A percentile compares a stretch with the other conserved stretches of the same genome.
Evolutionary conservation across 2,113 vertebrate genomes (phyloP).

Genomic region (Otus sunia): DNA sequence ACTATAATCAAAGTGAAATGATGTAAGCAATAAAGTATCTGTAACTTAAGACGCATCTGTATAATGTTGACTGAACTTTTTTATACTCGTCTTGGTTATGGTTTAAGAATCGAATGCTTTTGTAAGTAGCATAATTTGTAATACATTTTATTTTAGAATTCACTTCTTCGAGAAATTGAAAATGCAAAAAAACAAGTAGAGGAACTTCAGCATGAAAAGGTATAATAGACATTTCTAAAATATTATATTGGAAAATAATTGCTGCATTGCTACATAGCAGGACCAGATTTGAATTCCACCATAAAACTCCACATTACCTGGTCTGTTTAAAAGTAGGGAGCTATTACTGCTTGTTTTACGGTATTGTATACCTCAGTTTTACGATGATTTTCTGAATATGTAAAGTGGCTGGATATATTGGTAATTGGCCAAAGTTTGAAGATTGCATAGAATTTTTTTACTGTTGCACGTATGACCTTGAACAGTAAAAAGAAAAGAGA

Average conservation of each 20-base stretch:
- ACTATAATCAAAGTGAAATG: neutral
- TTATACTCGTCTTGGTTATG: neutral
- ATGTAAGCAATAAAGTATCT: neutral
- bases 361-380: neutral
- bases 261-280: neutral
- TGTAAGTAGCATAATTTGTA: neutral
- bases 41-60: neutral
- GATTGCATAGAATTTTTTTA: neutral
- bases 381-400: neutral
- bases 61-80: neutral
- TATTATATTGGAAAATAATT: neutral
- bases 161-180: constrained; percentile 91
- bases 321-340: neutral
- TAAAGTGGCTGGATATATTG: neutral
- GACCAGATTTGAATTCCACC: neutral
- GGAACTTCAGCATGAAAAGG: constrained; percentile 95
- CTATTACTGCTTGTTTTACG: neutral
- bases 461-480: neutral
- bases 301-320: neutral
- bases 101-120: neutral
- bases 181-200: constrained; percentile 92
- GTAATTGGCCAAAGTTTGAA: neutral
- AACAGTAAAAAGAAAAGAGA: neutral
- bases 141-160: constrained; percentile 77
- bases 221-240: constrained; percentile 18